Evolutionary conservation across 2,797 vertebrate species (phyloP), one percentile per base, ranked within the genome.

Genomic region (Threskiornis aethiopicus): DNA sequence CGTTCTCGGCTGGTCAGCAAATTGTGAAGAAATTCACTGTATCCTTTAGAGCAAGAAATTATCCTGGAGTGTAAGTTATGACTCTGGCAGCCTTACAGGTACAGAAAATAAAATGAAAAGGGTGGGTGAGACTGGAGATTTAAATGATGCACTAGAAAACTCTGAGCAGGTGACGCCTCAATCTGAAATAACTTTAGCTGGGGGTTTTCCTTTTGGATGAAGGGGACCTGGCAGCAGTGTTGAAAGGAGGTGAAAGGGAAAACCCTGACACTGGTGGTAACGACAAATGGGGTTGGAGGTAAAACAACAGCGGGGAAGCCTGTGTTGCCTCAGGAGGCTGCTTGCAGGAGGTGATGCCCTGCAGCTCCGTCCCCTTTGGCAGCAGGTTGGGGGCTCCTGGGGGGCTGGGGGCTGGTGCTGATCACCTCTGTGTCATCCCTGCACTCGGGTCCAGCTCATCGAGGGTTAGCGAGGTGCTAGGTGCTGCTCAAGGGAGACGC

Each of bases 1-100:
- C 0, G 0, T 80, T 92, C 51, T 47, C 6, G 0, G 77, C 72
- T 76, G 59, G 62, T 84, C n/a, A 29, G 73, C 90, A 87, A 82
- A 42, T 69, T 21, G 76, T 76, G 92, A 73, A 94, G 73, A 58
- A 91, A 87, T 73, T 92, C 49, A 59, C n/a, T 29, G 52, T 71
- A 33, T 80, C 78, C 58, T 89, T 37, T 37, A 62, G 88, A 95
- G 90, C 72, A 94, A 84, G 88, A 96, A 91, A 95, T 95, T 88
- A 88, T 54, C 81, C 78, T 76, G 86, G 87, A 90, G 66, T 26
- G 71, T 77, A 79, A 90, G 70, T 76, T 81, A 61, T 29, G 61
- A 11, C 49, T 91, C 89, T 33, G 24, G 82, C 82, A 90, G 84
- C 91, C 29, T 1, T 20, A 84, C 19, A 42, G 82, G 51, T 58